phyloP scores from a whole-genome alignment of 1,140 invertebrate species.

The Papilio glaucus region DNA sequence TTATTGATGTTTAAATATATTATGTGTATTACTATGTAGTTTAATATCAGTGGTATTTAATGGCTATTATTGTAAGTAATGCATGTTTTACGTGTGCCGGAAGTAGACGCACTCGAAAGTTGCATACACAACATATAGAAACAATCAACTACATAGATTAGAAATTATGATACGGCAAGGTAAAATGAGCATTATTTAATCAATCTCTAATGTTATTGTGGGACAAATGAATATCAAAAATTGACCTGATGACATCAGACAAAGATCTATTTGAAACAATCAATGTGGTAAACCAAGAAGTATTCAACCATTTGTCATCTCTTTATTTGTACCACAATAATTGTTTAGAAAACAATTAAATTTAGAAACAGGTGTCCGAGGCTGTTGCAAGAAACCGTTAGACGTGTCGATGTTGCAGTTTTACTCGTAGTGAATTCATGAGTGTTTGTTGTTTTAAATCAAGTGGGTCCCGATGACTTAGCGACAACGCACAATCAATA shows the following conservation, averaged over 20 bases:
- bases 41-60: conserved; percentile 35
- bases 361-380: conserved; percentile 44
- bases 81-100: conserved; percentile 23
- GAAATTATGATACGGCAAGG: neutral
- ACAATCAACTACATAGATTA: neutral
- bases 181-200: conserved; percentile 33
- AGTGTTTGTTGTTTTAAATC: conserved; percentile 49
- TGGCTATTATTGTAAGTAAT: conserved; percentile 31
- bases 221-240: neutral
- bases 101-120: neutral
- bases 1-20: conserved; percentile 35
- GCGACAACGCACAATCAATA: conserved; percentile 11
- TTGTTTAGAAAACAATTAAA: conserved; percentile 2
- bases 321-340: conserved; percentile 31
- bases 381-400: conserved; percentile 48
- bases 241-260: neutral
- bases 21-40: conserved; percentile 32
- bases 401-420: conserved; percentile 50
- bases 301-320: neutral
- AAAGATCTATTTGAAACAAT: neutral
- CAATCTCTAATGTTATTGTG: conserved; percentile 16
- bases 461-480: conserved; percentile 54
- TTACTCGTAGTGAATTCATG: conserved; percentile 56
- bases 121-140: conserved; percentile 1
- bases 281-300: neutral